phyloP scores from a whole-genome alignment of 2,888 invertebrate genomes.

The Chaetoderma sp. region DNA sequence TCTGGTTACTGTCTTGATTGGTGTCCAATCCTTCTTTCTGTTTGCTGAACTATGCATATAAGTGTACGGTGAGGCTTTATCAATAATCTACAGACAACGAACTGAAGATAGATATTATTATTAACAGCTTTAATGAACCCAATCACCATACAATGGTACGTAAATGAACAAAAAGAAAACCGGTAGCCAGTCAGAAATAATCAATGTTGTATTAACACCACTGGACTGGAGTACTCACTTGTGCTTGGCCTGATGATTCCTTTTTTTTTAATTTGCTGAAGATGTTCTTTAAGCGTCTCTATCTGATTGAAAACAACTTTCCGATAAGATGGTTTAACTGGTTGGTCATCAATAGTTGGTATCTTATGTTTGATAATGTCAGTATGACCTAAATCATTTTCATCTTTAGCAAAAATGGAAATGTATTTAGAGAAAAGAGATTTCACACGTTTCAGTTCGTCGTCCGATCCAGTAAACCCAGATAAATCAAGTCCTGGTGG shows the following conservation, averaged over 20 bases:
- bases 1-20: too few relatives aligned
- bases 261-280: conserved; percentile 23
- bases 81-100: too few relatives aligned
- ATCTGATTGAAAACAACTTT: conserved; percentile 26
- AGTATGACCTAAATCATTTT: conserved; percentile 30
- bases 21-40: too few relatives aligned
- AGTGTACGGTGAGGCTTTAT: too few relatives aligned
- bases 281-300: conserved; percentile 28
- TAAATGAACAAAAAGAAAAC: too few relatives aligned
- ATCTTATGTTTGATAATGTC: conserved; percentile 24
- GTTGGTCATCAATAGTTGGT: conserved; percentile 4
- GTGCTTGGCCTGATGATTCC: conserved; percentile 31
- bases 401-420: conserved; percentile 10
- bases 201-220: too few relatives aligned
- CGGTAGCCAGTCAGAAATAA: too few relatives aligned
- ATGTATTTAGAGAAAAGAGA: neutral
- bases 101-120: too few relatives aligned
- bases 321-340: conserved; percentile 27
- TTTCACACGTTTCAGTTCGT: neutral
- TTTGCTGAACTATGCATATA: too few relatives aligned
- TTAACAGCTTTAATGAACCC: too few relatives aligned
- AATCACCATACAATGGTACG: too few relatives aligned
- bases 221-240: conserved; percentile 33
- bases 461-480: neutral
- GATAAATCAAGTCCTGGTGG: neutral